These are phyloP conservation scores for Pipistrellus pygmaeus DNA, from an alignment of 2,797 vertebrate species.

Conservation along the genomic window DNA sequence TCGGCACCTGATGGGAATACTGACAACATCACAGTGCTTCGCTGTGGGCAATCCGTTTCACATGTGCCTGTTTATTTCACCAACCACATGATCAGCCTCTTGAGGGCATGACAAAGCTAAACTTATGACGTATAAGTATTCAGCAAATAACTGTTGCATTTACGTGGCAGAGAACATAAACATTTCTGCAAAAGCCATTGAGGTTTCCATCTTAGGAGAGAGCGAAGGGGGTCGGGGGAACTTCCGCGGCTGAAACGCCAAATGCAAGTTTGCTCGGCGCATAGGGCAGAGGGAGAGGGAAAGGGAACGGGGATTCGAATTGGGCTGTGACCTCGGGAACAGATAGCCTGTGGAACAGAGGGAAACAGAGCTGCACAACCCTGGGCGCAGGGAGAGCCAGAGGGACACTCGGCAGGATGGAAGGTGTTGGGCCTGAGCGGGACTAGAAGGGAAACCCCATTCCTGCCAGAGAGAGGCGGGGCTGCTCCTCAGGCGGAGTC, in stretches of 20 bases:
- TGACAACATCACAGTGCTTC: background rate
- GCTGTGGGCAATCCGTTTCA: conserved; percentile 41
- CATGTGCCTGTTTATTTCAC: conserved; percentile 34
- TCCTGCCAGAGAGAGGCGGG: background rate
- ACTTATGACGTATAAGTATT: background rate
- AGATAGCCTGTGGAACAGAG: conserved; percentile 47
- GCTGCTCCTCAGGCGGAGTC: background rate
- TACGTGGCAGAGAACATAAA: background rate
- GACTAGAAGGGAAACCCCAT: background rate
- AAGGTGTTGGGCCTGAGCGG: background rate
- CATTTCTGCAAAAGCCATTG: conserved; percentile 51
- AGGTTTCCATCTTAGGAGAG: conserved; percentile 34
- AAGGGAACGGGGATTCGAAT: conserved; percentile 64
- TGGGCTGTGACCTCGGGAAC: conserved; percentile 67
- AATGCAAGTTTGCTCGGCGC: conserved; percentile 52
- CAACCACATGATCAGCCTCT: conserved; percentile 27
- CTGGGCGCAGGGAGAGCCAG: background rate
- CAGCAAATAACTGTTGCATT: conserved; percentile 8
- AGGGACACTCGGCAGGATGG: background rate
- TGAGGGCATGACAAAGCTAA: background rate
- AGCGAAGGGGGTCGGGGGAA: conserved; percentile 26
- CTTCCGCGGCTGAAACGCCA: conserved; percentile 40
- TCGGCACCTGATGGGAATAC: background rate
- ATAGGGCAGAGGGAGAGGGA: conserved; percentile 52
- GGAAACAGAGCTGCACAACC: conserved; percentile 69